These are phyloP conservation scores for Probosciger aterrimus DNA, from an alignment of 2,113 vertebrate genomes.

Conservation along the genomic window DNA sequence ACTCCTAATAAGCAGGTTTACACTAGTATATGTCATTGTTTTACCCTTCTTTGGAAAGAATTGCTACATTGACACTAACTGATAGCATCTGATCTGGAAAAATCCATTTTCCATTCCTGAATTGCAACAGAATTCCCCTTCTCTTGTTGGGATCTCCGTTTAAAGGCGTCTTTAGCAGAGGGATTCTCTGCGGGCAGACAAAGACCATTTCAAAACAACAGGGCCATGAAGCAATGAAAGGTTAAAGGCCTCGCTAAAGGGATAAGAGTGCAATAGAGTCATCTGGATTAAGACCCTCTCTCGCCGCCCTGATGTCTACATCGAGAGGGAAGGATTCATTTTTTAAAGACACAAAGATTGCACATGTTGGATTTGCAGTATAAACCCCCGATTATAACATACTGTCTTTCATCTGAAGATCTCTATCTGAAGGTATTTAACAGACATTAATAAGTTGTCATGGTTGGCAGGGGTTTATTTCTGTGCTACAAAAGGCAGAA, in stretches of 20 bases:
- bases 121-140: background rate
- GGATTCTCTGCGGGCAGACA: background rate
- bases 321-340: background rate
- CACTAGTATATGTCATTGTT: background rate
- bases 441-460: background rate
- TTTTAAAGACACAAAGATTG: constrained; percentile 26
- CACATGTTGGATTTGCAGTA: constrained; percentile 19
- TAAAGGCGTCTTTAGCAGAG: background rate
- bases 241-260: constrained; percentile 34
- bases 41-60: background rate
- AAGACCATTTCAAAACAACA: constrained; percentile 10
- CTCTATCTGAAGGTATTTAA: background rate
- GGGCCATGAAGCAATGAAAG: background rate
- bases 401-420: background rate
- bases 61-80: background rate
- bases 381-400: background rate
- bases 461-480: background rate
- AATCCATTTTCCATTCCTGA: background rate
- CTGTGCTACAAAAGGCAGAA: background rate
- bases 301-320: background rate
- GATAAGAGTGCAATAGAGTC: constrained; percentile 42
- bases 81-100: background rate
- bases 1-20: background rate
- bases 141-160: background rate
- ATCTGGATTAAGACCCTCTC: constrained; percentile 39